Evolutionary conservation across 2,888 invertebrate genomes (phyloP).

Genomic region (Morinoia aosen): DNA sequence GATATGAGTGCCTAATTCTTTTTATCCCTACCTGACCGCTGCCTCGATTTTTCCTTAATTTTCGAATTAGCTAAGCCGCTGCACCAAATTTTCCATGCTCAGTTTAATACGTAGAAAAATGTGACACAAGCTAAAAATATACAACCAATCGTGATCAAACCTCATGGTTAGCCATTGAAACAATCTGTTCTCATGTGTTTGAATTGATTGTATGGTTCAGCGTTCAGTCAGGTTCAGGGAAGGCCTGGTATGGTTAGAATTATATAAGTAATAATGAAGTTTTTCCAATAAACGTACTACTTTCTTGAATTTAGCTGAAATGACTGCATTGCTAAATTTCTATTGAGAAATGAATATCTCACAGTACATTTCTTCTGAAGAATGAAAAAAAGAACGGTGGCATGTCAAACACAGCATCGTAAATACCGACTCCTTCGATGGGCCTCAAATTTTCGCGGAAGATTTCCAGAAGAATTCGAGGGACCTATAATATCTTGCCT

Average conservation of each 20-base stretch:
- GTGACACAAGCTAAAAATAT: too few species aligned
- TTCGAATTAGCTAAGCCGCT: too few species aligned
- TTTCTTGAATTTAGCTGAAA: not conserved
- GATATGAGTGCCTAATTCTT: not conserved
- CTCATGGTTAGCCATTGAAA: too few species aligned
- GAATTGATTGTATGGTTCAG: too few species aligned
- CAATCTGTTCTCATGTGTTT: too few species aligned
- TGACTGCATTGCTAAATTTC: not conserved
- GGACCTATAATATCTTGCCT: not conserved
- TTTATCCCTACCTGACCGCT: too few species aligned
- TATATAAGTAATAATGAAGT: not conserved
- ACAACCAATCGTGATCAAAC: too few species aligned
- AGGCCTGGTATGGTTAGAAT: too few species aligned
- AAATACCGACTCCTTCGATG: not conserved
- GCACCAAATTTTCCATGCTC: too few species aligned
- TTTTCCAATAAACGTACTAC: not conserved
- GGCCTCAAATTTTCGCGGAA: not conserved
- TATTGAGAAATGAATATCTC: not conserved
- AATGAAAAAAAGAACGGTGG: not conserved
- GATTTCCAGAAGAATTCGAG: conserved; percentile 13
- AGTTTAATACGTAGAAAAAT: too few species aligned
- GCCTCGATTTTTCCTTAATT: too few species aligned
- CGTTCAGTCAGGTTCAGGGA: too few species aligned
- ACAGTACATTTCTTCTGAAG: not conserved
- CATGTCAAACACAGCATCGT: not conserved